Evolutionary conservation across 2,797 vertebrate species (phyloP), one percentile per base, ranked within the genome.

Genomic region (Allochrocebus solatus): DNA sequence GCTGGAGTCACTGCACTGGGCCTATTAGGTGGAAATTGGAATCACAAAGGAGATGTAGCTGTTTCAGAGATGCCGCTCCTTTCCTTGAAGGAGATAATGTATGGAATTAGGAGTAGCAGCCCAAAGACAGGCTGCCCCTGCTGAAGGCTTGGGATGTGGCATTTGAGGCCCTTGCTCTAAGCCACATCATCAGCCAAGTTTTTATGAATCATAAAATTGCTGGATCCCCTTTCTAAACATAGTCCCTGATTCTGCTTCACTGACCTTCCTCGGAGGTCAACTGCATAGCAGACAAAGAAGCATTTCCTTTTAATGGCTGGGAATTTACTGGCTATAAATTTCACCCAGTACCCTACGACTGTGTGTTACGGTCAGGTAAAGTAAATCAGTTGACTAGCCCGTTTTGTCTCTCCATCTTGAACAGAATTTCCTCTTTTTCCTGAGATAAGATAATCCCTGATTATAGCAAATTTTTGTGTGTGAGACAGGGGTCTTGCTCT

Each of bases 151-250:
- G 36, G 21, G 41, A 59, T 36, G 2, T 79, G 53, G 19, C 50
- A 57, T 48, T 41, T 55, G 26, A 75, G 39, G 36, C 10, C n/a
- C 81, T n/a, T 30, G 13, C 26, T 90, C 21, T 70, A 61, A n/a
- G n/a, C 57, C 61, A 30, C 17, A 70, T 80, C 30, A 57, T 55
- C 78, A 91, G 82, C 50, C 55, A 89, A 83, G 85, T 50, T 94
- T 82, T 85, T 93, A 96, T 41, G 39, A 70, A 82, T 96, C 72
- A 50, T 97, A 88, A 97, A 97, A 91, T 87, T 70, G 16, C 76
- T 41, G 5, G 92, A 22, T 86, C 79, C 53, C 41, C n/a, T 70
- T 93, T 94, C 55, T 57, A 86, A 97, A 96, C 26, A 84, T 8
- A 91, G 92, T 28, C 48, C 75, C 76, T 50, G 26, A 85, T 70